phyloP scores from a whole-genome alignment of 2,113 vertebrate genomes.

The Typhlomys cinereus region DNA sequence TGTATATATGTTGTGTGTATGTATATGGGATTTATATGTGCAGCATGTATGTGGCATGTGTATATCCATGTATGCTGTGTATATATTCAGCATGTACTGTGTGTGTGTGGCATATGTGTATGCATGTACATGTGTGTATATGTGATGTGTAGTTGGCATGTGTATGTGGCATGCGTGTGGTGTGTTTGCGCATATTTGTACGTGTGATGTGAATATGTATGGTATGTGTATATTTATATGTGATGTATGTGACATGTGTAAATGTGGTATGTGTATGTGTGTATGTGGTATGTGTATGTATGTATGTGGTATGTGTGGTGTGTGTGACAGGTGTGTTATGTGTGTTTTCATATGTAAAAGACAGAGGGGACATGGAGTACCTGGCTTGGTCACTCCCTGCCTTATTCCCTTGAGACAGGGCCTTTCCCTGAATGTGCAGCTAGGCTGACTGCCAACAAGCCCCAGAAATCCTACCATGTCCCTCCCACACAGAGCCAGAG shows the following conservation, averaged over 20 bases:
- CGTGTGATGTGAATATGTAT: neutral
- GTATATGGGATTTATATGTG: too few relatives aligned
- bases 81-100: too few relatives aligned
- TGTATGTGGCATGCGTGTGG: too few relatives aligned
- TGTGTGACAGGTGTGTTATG: too few relatives aligned
- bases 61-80: too few relatives aligned
- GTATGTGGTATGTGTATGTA: neutral
- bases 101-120: neutral
- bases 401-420: neutral
- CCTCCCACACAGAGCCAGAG: too few relatives aligned
- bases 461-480: neutral
- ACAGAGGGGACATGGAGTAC: neutral
- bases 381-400: neutral
- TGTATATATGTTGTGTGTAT: too few relatives aligned
- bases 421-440: neutral
- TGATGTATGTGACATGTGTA: neutral
- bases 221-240: too few relatives aligned
- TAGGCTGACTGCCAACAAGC: neutral
- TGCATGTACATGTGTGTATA: too few relatives aligned
- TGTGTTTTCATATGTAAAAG: neutral
- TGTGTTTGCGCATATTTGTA: too few relatives aligned
- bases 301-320: too few relatives aligned
- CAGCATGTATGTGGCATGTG: too few relatives aligned
- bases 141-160: neutral
- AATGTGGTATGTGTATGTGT: neutral